These are phyloP conservation scores for Virgularia gustaviana DNA, from an alignment of 92 coral and sea anemone species.

Conservation along the genomic window DNA sequence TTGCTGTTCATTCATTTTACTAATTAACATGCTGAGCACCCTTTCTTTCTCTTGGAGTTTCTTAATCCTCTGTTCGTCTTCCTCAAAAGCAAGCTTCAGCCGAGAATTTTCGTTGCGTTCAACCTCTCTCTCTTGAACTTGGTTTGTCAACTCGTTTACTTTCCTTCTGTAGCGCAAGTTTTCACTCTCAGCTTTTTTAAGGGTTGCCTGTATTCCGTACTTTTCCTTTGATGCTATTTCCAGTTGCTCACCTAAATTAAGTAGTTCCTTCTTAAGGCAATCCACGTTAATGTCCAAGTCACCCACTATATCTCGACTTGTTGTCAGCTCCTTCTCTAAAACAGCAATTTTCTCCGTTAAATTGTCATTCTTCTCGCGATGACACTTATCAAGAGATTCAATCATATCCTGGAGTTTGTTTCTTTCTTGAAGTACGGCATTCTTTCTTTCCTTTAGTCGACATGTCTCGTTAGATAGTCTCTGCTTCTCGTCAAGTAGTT, in stretches of 20 bases:
- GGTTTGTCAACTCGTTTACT: background rate
- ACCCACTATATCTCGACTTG: conserved; percentile 1
- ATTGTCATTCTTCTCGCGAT: conserved; percentile 15
- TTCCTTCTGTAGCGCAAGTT: conserved; percentile 14
- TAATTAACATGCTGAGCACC: background rate
- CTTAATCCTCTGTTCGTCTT: background rate
- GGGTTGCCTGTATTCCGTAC: background rate
- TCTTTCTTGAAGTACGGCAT: conserved; percentile 13
- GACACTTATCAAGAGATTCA: conserved; percentile 32
- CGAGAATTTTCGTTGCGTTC: background rate
- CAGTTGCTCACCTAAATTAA: conserved; percentile 3
- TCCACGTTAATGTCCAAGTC: conserved; percentile 8
- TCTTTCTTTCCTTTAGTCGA: conserved; percentile 28
- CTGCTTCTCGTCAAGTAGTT: conserved; percentile 10
- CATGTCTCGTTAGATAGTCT: conserved; percentile 20
- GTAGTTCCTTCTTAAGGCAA: conserved; percentile 3
- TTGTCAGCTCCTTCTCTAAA: conserved; percentile 14
- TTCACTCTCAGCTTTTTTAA: conserved; percentile 18
- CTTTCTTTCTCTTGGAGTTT: conserved; percentile 11
- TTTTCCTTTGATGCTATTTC: background rate
- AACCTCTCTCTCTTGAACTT: conserved; percentile 12
- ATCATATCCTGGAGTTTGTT: conserved; percentile 30
- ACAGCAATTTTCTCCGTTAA: conserved; percentile 18
- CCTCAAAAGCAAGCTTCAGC: conserved; percentile 16
- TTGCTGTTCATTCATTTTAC: conserved; percentile 17